phyloP scores from a whole-genome alignment of 1,140 invertebrate species.

The Diploscapter pachys region DNA sequence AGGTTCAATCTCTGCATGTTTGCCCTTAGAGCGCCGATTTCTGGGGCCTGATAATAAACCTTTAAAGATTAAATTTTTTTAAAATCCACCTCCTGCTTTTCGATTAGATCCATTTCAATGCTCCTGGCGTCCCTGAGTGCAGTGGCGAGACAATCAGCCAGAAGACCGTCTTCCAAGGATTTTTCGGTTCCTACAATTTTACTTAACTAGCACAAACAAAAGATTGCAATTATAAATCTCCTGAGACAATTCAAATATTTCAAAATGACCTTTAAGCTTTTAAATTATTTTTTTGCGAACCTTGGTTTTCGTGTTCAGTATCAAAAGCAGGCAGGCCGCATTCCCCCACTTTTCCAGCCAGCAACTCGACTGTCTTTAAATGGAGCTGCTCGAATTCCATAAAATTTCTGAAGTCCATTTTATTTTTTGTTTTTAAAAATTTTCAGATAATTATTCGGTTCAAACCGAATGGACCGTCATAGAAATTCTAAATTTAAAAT shows the following conservation, averaged over 20 bases:
- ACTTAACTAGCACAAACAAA: no score
- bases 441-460: no score
- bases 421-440: no score
- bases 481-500: no score
- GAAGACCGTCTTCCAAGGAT: neutral
- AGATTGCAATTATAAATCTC: neutral
- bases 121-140: conserved; percentile 3
- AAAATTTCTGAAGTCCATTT: no score
- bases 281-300: neutral
- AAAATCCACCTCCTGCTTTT: neutral
- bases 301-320: neutral
- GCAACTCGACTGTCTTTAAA: conserved; percentile 20
- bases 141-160: conserved; percentile 2
- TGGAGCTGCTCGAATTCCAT: conserved; percentile 24
- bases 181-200: neutral
- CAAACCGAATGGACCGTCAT: no score
- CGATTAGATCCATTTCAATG: conserved; percentile 8
- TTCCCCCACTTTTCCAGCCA: conserved; percentile 11
- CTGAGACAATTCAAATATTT: neutral
- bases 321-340: conserved; percentile 6
- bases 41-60: neutral
- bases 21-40: conserved; percentile 15
- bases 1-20: conserved; percentile 21
- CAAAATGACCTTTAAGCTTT: neutral
- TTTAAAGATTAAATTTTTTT: no score